Evolutionary conservation across 2,113 vertebrate genomes (phyloP), one percentile per base, ranked within the genome.

Genomic region (Recurvirostra avosetta): DNA sequence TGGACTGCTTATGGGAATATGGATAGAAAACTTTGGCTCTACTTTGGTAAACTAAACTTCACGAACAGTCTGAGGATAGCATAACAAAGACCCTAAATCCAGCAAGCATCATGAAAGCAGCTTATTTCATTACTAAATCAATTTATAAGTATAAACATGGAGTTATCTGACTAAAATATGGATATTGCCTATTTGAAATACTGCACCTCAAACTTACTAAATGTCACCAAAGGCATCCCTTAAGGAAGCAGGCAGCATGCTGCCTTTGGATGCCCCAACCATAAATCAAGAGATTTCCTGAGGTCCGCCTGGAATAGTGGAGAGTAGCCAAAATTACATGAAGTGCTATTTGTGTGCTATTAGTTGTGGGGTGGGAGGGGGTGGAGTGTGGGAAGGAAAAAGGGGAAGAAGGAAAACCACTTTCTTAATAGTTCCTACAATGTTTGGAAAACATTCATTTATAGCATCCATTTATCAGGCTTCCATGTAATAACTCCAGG

Each of bases 211-310:
- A 90, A 55, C 92, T 83, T 77, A 81, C 61, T 88, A 58, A 92
- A 94, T 94, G 90, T 97, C 96, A 97, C 95, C 94, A 82, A 89
- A 91, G 88, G 87, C 94, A 96, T 79, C 96, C 96, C 93, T 77
- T 25, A 96, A 97, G 96, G 97, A 97, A 96, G 89, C 86, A 94
- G 74, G 91, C 91, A 96, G 83, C 94, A 45, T 90, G 92, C 95
- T 96, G 96, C 94, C 86, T 96, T 76, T 94, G 94, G 96, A 95
- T 97, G 93, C 40, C 96, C 74, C 92, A 86, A 12, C 70, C 87
- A 90, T 97, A 97, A 97, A 97, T 98, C 97, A 97, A 82, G 87
- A 94, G 89, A 94, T 97, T 97, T 97, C 97, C 96, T 97, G 96
- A 91, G 87, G 95, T 75, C 95, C 86, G 96, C 86, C 94, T 96